Evolutionary conservation across 2,888 invertebrate genomes (phyloP).

Genomic region (Dastarcus helophoroides): DNA sequence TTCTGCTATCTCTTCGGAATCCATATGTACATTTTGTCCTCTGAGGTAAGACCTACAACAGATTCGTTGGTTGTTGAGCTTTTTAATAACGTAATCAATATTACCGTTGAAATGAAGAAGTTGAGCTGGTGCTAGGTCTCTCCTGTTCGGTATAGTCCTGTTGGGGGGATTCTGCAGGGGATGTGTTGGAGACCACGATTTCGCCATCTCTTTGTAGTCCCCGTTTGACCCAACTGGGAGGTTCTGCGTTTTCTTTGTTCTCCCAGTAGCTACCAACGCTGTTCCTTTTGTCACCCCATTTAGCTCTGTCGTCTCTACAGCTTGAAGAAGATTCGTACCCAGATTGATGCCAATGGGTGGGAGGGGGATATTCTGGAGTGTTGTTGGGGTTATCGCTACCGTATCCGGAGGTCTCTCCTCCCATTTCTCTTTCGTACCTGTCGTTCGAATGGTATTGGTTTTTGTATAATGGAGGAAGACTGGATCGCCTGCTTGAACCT

Average conservation of each 20-base stretch:
- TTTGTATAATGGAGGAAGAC: slow-evolving; percentile 34
- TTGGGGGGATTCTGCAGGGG: slow-evolving; percentile 35
- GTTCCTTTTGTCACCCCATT: slow-evolving; percentile 64
- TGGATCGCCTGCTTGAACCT: slow-evolving; percentile 21
- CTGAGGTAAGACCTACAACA: slow-evolving; percentile 54
- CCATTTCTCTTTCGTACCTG: slow-evolving; percentile 32
- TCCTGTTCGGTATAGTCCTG: slow-evolving; percentile 32
- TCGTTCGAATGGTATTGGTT: slow-evolving; percentile 29
- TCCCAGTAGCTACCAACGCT: slow-evolving; percentile 44
- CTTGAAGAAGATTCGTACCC: slow-evolving; percentile 34
- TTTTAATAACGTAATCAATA: not conserved
- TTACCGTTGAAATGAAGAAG: slow-evolving; percentile 13
- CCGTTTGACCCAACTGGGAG: slow-evolving; percentile 44
- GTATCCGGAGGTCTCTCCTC: slow-evolving; percentile 74
- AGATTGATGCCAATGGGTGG: slow-evolving; percentile 8
- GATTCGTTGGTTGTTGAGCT: not conserved
- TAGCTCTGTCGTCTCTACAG: slow-evolving; percentile 50
- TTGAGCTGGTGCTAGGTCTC: slow-evolving; percentile 32
- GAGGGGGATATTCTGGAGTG: slow-evolving; percentile 33
- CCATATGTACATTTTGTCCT: slow-evolving; percentile 78
- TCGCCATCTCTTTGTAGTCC: slow-evolving; percentile 42
- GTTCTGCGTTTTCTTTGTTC: slow-evolving; percentile 34
- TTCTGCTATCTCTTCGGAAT: slow-evolving; percentile 68
- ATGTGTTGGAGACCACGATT: slow-evolving; percentile 36
- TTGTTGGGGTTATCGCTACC: slow-evolving; percentile 59